Percentiles rank a stretch among this genome's conserved stretches.
phyloP scores from a whole-genome alignment of 2,113 vertebrate genomes.

The Felis chaus region DNA sequence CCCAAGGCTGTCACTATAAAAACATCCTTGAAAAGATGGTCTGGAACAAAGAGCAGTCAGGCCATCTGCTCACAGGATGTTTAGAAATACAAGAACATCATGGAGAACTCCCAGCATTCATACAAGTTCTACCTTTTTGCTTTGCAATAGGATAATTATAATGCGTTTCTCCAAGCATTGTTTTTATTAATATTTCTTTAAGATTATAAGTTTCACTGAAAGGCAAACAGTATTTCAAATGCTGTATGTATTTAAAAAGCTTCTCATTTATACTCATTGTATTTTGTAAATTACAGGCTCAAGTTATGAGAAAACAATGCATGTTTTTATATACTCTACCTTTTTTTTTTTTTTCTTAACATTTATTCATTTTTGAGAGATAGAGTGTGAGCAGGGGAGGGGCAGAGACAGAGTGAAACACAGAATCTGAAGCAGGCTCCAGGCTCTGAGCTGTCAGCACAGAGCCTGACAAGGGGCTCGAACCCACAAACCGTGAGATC shows the following conservation, averaged over 20 bases:
- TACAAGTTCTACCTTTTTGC: neutral
- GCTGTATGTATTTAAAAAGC: neutral
- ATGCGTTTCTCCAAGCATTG: neutral
- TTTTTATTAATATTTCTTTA: neutral
- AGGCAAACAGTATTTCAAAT: constrained; percentile 23
- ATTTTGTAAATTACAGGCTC: neutral
- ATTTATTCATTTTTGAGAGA: no score
- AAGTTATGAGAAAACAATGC: neutral
- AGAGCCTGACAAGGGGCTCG: no score
- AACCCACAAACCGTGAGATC: no score
- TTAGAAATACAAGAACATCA: neutral
- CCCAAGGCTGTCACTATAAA: neutral
- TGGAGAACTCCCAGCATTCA: neutral
- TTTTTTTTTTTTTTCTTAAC: neutral
- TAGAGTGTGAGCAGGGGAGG: no score
- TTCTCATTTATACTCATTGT: constrained; percentile 5
- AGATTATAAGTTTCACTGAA: neutral
- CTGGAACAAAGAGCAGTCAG: neutral
- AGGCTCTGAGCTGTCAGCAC: no score
- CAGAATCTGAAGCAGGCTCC: no score
- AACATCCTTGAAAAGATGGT: neutral
- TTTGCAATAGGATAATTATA: neutral
- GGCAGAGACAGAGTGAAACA: no score
- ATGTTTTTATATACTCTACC: neutral
- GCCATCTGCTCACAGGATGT: neutral